Evolutionary conservation across 2,888 invertebrate genomes (phyloP), one percentile per base, ranked within the genome.

Genomic region (Periphyllus acericola): DNA sequence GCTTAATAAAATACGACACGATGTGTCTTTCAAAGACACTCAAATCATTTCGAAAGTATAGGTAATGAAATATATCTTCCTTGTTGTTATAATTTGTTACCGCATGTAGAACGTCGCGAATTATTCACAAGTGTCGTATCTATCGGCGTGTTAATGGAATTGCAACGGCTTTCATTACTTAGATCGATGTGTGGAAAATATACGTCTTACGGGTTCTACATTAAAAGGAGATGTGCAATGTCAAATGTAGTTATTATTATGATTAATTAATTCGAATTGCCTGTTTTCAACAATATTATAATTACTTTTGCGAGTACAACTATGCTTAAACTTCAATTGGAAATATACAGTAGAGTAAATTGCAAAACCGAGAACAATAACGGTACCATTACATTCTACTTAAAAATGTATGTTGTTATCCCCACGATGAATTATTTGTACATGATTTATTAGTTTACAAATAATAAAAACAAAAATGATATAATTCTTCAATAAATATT

Each of bases 221-320:
- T 79, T 55, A 55, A 55, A 79, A 79, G 36, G 14, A 72, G 72
- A 32, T 55, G 32, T 72, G 40, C 19, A 36, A 74, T 36, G 71
- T 83, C 34, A 74, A 55, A 83, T 74, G 19, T 0, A 74, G 34
- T 83, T 74, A 72, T 52, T 74, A 83, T 83, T 36, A 66, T 68
- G 66, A 80, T 68, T 66, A 80, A 80, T 80, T 80, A 66, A 80
- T 68, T 83, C n/a, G n/a, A 83, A 72, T 74, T 83, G 74, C 74
- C 55, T 74, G 55, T 74, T 83, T 55, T 36, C 34, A 74, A 74
- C 72, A 55, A 72, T 74, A 25, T 83, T 83, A 83, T 36, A 74
- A 83, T 74, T 83, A 55, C 36, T 52, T 83, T 74, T 83, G 72
- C 2, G 21, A 55, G 55, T 83, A 36, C 19, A 74, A 74, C 52